phyloP scores from a whole-genome alignment of 1,140 invertebrate genomes.

The Bombus breviceps region DNA sequence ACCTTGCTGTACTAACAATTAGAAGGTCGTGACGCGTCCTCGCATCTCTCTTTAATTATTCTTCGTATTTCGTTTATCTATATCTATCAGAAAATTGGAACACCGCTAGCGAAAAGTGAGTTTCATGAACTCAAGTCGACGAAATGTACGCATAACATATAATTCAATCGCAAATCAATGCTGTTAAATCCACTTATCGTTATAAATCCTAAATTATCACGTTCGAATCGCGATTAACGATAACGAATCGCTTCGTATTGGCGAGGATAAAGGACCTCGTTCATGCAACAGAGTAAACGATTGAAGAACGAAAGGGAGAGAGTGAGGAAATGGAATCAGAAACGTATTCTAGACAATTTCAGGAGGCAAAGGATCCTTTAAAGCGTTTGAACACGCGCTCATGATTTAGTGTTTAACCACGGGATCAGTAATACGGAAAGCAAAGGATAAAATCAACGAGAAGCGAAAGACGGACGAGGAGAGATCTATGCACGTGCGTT shows the following conservation, averaged over 20 bases:
- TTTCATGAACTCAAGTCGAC: no score
- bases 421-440: slow-evolving; percentile 7
- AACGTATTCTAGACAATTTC: slow-evolving; percentile 3
- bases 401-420: slow-evolving; percentile 28
- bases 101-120: no score
- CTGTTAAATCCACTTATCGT: no score
- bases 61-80: neutral
- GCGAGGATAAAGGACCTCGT: neutral
- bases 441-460: neutral
- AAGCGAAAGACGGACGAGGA: neutral
- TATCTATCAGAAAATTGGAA: neutral
- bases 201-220: no score
- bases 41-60: neutral
- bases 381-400: slow-evolving; percentile 9
- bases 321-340: neutral
- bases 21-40: neutral
- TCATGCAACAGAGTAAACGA: neutral
- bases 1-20: slow-evolving; percentile 59
- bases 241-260: neutral
- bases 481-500: neutral
- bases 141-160: no score
- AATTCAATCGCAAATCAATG: no score
- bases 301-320: no score
- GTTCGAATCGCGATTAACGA: neutral
- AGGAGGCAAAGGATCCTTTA: slow-evolving; percentile 8